phyloP scores from a whole-genome alignment of 2,888 invertebrate genomes.

The Clivina fossor region DNA sequence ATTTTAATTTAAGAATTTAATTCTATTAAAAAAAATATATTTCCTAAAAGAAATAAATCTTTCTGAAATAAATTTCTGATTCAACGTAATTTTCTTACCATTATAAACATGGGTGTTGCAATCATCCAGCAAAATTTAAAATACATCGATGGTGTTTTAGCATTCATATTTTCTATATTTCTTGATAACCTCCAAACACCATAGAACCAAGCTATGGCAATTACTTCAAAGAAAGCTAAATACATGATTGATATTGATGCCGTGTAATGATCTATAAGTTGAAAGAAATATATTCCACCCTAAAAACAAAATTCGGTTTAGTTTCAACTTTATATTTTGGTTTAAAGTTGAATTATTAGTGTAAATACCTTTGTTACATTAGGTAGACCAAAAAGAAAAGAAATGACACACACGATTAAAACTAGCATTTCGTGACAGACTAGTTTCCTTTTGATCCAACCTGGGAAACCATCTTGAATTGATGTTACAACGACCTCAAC shows the following conservation, averaged over 20 bases:
- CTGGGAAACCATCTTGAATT: slow-evolving; percentile 89
- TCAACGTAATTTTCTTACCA: slow-evolving; percentile 58
- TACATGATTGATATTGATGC: slow-evolving; percentile 90
- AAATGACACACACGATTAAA: slow-evolving; percentile 78
- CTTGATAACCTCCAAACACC: slow-evolving; percentile 77
- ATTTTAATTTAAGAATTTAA: too few relatives aligned
- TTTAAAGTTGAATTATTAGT: too few relatives aligned
- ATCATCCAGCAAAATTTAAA: slow-evolving; percentile 85
- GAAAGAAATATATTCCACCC: slow-evolving; percentile 91
- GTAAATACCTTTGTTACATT: slow-evolving; percentile 75
- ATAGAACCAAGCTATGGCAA: slow-evolving; percentile 90
- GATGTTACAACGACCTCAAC: slow-evolving; percentile 94
- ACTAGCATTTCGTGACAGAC: slow-evolving; percentile 87
- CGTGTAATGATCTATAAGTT: slow-evolving; percentile 91
- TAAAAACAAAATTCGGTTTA: slow-evolving; percentile 53
- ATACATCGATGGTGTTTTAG: slow-evolving; percentile 75
- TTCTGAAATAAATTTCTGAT: too few relatives aligned
- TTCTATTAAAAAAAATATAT: too few relatives aligned
- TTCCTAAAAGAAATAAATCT: too few relatives aligned
- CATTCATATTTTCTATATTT: slow-evolving; percentile 90
- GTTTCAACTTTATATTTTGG: too few relatives aligned
- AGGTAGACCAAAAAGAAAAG: slow-evolving; percentile 83
- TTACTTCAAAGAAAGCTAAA: slow-evolving; percentile 90
- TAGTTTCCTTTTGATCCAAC: slow-evolving; percentile 78
- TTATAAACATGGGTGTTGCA: slow-evolving; percentile 76